A percentile compares a stretch with the other conserved stretches of the same genome.
These are phyloP conservation scores for Osedax frankpressi DNA, from an alignment of 2,888 invertebrate genomes.

Conservation along the genomic window DNA sequence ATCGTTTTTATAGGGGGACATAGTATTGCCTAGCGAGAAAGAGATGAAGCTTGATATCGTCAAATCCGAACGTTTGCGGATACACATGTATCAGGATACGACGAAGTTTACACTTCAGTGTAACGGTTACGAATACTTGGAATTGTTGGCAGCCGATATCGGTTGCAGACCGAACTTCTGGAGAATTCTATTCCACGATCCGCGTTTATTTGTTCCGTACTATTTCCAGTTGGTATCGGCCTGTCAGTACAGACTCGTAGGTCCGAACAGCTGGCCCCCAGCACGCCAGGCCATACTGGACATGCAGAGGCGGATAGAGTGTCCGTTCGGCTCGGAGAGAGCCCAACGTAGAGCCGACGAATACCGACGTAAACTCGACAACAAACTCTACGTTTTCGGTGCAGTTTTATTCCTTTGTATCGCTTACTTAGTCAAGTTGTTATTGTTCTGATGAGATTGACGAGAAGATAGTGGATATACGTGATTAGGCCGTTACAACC, in stretches of 20 bases:
- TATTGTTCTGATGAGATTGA: no score
- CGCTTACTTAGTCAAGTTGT: no score
- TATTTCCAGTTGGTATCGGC: constrained; percentile 39
- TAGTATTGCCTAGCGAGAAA: neutral
- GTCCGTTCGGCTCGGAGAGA: neutral
- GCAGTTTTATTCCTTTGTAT: no score
- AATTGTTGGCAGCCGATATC: neutral
- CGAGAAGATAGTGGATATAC: no score
- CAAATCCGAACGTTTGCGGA: neutral
- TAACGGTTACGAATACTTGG: neutral
- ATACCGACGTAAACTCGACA: no score
- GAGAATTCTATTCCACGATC: constrained; percentile 28
- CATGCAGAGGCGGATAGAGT: neutral
- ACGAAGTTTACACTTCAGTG: neutral
- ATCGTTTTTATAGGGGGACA: neutral
- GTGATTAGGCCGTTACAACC: no score
- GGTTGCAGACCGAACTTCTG: neutral
- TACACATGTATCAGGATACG: neutral
- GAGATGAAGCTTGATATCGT: neutral
- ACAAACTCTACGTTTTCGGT: no score
- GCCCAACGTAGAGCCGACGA: neutral
- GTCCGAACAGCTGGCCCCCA: constrained; percentile 32
- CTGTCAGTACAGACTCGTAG: constrained; percentile 38
- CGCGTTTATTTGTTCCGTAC: constrained; percentile 34
- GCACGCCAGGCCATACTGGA: neutral